Evolutionary conservation across 2,888 invertebrate species (phyloP).

Genomic region (Drosophila mayaguana): DNA sequence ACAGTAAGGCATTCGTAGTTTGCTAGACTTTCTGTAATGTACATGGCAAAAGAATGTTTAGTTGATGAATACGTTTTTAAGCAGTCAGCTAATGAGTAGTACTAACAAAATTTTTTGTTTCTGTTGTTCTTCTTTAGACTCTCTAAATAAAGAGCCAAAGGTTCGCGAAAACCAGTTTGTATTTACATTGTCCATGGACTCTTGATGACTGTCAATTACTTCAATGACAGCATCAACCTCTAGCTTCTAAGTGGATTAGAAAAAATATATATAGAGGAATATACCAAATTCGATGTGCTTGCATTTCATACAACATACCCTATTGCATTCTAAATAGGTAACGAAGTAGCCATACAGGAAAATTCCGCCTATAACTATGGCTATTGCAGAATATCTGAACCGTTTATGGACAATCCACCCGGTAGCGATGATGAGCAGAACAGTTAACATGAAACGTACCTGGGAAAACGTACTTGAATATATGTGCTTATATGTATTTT

Average conservation of each 20-base stretch:
- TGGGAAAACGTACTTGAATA: constrained; percentile 31
- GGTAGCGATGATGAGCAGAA: constrained; percentile 36
- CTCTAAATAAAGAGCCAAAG: constrained; percentile 31
- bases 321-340: constrained; percentile 82
- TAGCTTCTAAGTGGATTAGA: constrained; percentile 66
- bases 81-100: constrained; percentile 1
- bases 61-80: neutral
- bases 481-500: constrained; percentile 4
- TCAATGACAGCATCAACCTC: constrained; percentile 72
- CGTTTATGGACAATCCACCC: constrained; percentile 67
- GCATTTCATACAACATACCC: constrained; percentile 54
- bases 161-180: constrained; percentile 43
- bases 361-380: constrained; percentile 54
- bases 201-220: constrained; percentile 50
- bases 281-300: neutral
- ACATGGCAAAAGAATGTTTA: neutral
- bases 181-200: constrained; percentile 1
- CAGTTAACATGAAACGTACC: constrained; percentile 69
- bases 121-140: constrained; percentile 30
- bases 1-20: constrained; percentile 71
- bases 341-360: constrained; percentile 74
- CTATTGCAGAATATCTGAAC: constrained; percentile 53
- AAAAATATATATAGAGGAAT: neutral
- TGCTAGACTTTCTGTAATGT: constrained; percentile 68
- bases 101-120: constrained; percentile 61